Evolutionary conservation across 2,888 invertebrate species (phyloP).

Genomic region (Plagodis dolabraria): DNA sequence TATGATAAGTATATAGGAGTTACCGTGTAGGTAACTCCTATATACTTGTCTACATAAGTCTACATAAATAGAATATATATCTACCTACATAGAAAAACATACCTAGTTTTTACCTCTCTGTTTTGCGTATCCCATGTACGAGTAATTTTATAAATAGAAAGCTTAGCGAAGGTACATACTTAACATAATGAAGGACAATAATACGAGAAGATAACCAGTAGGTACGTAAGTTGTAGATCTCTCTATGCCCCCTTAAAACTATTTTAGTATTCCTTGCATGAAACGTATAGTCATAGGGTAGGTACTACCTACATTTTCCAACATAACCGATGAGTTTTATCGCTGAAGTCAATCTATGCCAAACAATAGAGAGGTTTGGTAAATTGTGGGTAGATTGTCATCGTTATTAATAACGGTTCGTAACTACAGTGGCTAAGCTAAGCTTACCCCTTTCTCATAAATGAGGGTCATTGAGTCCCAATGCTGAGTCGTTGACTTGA

Average conservation of each 20-base stretch:
- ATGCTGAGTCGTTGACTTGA: neutral
- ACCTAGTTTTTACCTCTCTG: too few relatives aligned
- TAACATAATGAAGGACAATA: too few relatives aligned
- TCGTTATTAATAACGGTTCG: conserved; percentile 7
- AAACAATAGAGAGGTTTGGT: conserved; percentile 11
- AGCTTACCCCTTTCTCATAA: conserved; percentile 11
- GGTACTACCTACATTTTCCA: neutral
- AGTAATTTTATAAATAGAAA: too few relatives aligned
- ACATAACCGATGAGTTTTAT: conserved; percentile 5
- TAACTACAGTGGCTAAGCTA: conserved; percentile 10
- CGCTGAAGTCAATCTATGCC: conserved; percentile 2
- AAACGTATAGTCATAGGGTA: neutral
- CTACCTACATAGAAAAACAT: too few relatives aligned
- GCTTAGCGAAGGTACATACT: too few relatives aligned
- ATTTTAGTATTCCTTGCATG: neutral
- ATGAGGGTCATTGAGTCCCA: conserved; percentile 2
- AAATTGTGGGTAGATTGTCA: conserved; percentile 11
- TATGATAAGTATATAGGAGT: too few relatives aligned
- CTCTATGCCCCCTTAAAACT: neutral
- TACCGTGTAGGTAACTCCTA: too few relatives aligned
- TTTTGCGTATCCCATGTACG: too few relatives aligned
- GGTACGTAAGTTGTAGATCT: neutral
- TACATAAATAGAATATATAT: too few relatives aligned
- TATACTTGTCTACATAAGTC: too few relatives aligned
- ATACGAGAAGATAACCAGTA: too few relatives aligned